A percentile compares a stretch with the other conserved stretches of the same genome.
Conservation (phyloP, 2,797 vertebrate genomes). For the Rhabdomys pumilio region DNA sequence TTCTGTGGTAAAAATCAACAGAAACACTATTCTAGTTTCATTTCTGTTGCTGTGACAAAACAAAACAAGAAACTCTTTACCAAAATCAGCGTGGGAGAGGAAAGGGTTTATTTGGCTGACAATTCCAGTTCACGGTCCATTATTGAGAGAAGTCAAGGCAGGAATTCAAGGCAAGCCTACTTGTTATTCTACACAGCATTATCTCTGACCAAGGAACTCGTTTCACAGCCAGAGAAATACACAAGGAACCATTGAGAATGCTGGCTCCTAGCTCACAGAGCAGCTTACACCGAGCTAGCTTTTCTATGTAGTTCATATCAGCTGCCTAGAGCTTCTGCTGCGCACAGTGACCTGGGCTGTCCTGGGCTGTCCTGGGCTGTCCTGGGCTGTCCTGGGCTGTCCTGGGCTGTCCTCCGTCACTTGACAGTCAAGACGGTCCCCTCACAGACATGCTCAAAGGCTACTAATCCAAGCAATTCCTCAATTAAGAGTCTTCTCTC, state of each 20-base stretch:
- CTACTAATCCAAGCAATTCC: not conserved
- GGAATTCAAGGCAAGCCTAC: not conserved
- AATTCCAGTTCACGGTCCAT: not conserved
- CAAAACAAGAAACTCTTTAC: not conserved
- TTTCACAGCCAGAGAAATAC: not conserved
- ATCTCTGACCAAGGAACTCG: not conserved
- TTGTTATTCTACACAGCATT: not conserved
- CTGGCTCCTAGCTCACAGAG: not conserved
- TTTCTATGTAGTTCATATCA: not conserved
- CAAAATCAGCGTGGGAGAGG: not conserved
- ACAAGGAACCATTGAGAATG: not conserved
- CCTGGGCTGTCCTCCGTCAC: not conserved
- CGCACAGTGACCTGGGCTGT: not conserved
- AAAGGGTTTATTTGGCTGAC: not conserved
- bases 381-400: not conserved
- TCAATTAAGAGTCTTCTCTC: not conserved
- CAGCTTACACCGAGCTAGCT: not conserved
- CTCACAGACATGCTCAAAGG: not conserved
- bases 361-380: not conserved
- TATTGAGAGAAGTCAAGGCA: not conserved
- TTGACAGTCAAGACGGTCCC: not conserved
- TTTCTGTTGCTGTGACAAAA: not conserved
- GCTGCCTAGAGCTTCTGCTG: not conserved
- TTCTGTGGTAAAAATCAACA: not conserved
- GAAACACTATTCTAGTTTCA: not conserved